phyloP scores from a whole-genome alignment of 30 jellyfish, hydroid and myxozoan species.

The Aurelia coerulea region DNA sequence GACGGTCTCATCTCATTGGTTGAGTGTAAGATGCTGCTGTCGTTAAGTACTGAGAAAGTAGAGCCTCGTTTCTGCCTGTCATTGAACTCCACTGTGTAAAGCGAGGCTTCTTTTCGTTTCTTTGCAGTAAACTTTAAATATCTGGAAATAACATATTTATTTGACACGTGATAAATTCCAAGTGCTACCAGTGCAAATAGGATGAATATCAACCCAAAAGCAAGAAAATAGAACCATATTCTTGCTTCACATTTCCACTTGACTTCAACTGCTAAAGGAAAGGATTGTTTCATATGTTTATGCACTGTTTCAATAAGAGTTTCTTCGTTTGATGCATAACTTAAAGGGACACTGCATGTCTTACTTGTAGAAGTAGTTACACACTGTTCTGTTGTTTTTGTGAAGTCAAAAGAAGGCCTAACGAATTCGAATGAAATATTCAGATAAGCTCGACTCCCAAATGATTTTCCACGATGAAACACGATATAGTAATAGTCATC shows the following conservation, averaged over 20 bases:
- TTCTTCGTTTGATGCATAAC: constrained; percentile 48
- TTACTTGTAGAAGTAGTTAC: constrained; percentile 11
- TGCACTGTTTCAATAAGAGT: constrained; percentile 65
- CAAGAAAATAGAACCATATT: constrained; percentile 58
- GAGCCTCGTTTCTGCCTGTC: no score
- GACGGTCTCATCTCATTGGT: no score
- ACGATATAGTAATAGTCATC: constrained; percentile 46
- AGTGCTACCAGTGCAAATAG: not conserved
- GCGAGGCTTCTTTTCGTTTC: not conserved
- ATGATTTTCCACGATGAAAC: constrained; percentile 31
- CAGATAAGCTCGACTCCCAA: constrained; percentile 35
- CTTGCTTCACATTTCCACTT: constrained; percentile 80
- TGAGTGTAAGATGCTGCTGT: no score
- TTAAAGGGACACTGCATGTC: constrained; percentile 50
- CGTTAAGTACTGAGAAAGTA: no score
- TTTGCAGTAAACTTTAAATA: not conserved
- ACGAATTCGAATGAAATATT: constrained; percentile 17
- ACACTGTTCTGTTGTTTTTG: constrained; percentile 57
- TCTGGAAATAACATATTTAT: not conserved
- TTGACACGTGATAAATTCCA: not conserved
- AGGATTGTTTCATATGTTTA: not conserved
- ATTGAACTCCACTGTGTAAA: no score
- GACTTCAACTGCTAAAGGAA: constrained; percentile 44
- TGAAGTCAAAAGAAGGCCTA: constrained; percentile 58
- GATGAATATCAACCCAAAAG: constrained; percentile 10